Base-by-base conservation (phyloP, 2,113 vertebrate genomes). In the Tachysurus fulvidraco region DNA sequence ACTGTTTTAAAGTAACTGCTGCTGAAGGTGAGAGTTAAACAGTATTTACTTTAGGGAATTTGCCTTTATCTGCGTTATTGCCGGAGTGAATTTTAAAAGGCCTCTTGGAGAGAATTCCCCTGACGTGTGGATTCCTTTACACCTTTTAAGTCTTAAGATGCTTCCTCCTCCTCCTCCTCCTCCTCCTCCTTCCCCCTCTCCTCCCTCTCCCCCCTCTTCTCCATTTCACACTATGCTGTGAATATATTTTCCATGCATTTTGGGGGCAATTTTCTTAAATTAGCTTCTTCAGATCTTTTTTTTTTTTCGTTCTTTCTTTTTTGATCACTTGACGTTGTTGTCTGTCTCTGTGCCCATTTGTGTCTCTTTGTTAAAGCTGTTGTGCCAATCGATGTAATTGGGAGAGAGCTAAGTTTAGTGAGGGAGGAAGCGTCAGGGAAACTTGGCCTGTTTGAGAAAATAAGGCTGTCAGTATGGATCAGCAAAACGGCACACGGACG, bases 1-100 rank as follows among this genome's bases (percentile, higher is more conserved):
- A 92, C 89, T 90, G 89, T 93, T 94, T 94, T 91, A 92, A 54
- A 94, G 93, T 89, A 93, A 92, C 89, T 91, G 88, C 90, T 92
- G 91, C 93, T 94, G 91, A 94, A 95, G 92, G 94, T 95, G 93
- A 93, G 91, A 93, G 93, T 93, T 94, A 95, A 95, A 93, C 92
- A 93, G 92, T 94, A 92, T 94, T 95, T 95, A 93, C 92, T 92
- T 90, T 89, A 62, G 91, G 92, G 92, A 91, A 92, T 92, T 93
- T 86, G 87, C 93, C 91, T 93, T 94, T 93, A 94, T 95, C 92
- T 91, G 90, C 62, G 78, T 94, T 95, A 94, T 95, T 93, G 93
- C 93, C 79, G 82, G 93, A 92, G 93, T 92, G 94, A 91, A 92
- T 93, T 91, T 92, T 88, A 93, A 94, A 93, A 92, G 92, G 91